Base-by-base conservation (phyloP, 2,113 vertebrate genomes). In the Arenaria interpres region DNA sequence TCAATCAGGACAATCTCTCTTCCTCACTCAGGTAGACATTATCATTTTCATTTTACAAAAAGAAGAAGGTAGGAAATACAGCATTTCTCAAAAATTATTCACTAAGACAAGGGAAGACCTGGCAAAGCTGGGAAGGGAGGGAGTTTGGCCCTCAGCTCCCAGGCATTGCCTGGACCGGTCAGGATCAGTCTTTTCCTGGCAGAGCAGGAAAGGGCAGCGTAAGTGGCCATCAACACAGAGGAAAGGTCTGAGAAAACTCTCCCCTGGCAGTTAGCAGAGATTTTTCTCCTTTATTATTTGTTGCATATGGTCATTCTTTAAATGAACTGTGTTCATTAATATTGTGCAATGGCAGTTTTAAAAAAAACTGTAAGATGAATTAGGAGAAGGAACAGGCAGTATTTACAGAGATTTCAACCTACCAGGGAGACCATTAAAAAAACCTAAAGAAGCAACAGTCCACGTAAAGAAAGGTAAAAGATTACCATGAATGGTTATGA, bases 341-440 rank as follows among this genome's bases (percentile, higher is more conserved):
- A 37, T 25, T 60, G 64, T 84, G 37, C 63, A 93, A 66, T 54
- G 32, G 33, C 32, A 77, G 57, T 53, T 15, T 69, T 69, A 77
- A 54, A 77, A 83, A 83, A 85, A 85, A 14, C 27, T n/a, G 28
- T 35, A 33, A 79, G 48, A 85, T 35, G 10, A 75, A 89, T 60
- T 0, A 0, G 20, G 35, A 93, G 56, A 77, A 90, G 46, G 63
- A 88, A 60, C 18, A 48, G 15, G 19, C 2, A 1, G 18, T 72
- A 39, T 87, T 93, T 78, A 64, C 73, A 78, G 54, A 67, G 56
- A 74, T 64, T 86, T 90, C 30, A 88, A 24, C 39, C 79, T 90
- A 22, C 32, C 46, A 87, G 35, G 12, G 37, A 76, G 5, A 57
- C 8, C 33, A 37, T 60, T 21, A 59, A 86, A 57, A 57, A 20